Evolutionary conservation across 2,113 vertebrate species (phyloP).

Genomic region (Columba livia): DNA sequence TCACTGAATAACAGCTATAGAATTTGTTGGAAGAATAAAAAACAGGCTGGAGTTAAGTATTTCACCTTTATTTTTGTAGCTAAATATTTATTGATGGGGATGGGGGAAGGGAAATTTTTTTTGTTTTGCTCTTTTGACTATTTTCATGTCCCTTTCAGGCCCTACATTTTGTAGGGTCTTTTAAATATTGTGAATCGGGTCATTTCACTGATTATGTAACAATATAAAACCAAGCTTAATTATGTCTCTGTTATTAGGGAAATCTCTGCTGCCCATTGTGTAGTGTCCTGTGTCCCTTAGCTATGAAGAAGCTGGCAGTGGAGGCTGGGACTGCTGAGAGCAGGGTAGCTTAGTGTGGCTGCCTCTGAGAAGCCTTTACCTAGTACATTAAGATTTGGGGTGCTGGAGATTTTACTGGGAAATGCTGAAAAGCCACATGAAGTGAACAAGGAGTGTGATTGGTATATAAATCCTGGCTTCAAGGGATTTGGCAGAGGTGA

Average conservation of each 20-base stretch:
- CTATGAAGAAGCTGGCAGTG: neutral
- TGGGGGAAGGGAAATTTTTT: neutral
- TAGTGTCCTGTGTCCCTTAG: neutral
- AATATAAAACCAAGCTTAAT: neutral
- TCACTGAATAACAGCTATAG: neutral
- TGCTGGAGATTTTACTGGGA: neutral
- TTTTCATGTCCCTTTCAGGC: neutral
- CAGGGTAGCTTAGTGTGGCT: neutral
- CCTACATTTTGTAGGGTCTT: neutral
- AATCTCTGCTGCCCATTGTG: neutral
- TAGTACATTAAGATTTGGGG: neutral
- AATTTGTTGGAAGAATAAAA: neutral
- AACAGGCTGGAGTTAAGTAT: neutral
- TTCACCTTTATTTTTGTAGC: neutral
- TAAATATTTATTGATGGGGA: neutral
- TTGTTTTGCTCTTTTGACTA: neutral
- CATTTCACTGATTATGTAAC: neutral
- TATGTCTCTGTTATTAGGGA: neutral
- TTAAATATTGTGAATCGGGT: accelerated
- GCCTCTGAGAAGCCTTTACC: neutral
- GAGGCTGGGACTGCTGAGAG: neutral
- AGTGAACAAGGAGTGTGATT: neutral
- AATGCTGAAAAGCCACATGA: neutral
- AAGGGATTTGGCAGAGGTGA: neutral
- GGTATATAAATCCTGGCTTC: neutral